These are phyloP conservation scores for Peromyscus leucopus DNA, from an alignment of 2,113 vertebrate genomes.

Conservation along the genomic window DNA sequence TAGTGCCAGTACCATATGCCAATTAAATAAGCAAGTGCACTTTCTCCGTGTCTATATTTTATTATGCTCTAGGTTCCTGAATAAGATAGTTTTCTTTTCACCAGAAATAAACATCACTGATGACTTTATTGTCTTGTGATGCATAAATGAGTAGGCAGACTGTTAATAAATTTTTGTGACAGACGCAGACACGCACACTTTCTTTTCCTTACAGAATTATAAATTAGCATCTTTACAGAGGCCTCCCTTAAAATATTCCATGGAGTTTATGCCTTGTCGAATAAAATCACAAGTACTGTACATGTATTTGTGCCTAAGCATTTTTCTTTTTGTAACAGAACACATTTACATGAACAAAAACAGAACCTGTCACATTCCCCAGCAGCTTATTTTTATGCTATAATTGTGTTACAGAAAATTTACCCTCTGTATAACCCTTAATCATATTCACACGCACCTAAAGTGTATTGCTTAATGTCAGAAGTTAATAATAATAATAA, in stretches of 20 bases:
- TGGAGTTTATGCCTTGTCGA: slow-evolving; percentile 71
- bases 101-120: slow-evolving; percentile 71
- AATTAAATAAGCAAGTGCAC: slow-evolving; percentile 51
- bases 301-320: slow-evolving; percentile 70
- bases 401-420: slow-evolving; percentile 76
- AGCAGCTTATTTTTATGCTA: slow-evolving; percentile 77
- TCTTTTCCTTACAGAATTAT: slow-evolving; percentile 71
- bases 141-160: slow-evolving; percentile 71
- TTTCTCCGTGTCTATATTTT: slow-evolving; percentile 68
- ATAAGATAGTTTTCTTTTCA: slow-evolving; percentile 69
- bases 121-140: slow-evolving; percentile 78
- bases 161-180: slow-evolving; percentile 76
- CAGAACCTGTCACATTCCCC: slow-evolving; percentile 72
- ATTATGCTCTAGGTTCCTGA: slow-evolving; percentile 51
- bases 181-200: slow-evolving; percentile 36
- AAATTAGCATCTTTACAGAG: slow-evolving; percentile 71
- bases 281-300: slow-evolving; percentile 75
- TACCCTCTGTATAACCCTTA: slow-evolving; percentile 74
- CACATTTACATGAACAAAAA: slow-evolving; percentile 74
- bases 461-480: slow-evolving; percentile 74
- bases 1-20: slow-evolving; percentile 18
- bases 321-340: slow-evolving; percentile 78
- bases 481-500: slow-evolving; percentile 79
- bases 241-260: slow-evolving; percentile 71
- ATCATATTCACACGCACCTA: slow-evolving; percentile 73